Percentiles rank a stretch among this genome's conserved stretches.
Conservation (phyloP, 2,888 invertebrate species). For the Lymantria monacha region DNA sequence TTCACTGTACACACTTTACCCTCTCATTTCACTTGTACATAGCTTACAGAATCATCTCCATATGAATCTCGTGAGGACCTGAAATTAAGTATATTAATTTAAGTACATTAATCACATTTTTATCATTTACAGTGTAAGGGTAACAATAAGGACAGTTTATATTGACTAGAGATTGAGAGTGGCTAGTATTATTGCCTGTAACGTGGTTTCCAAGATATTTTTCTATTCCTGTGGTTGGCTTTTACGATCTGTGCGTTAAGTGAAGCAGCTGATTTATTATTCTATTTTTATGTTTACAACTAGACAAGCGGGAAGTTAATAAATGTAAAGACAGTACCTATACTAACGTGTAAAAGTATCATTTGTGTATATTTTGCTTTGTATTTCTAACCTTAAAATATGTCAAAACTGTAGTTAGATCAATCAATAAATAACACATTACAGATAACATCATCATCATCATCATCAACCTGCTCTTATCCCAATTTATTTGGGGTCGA, state of each 20-base stretch:
- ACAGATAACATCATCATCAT: no score
- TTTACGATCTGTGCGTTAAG: no score
- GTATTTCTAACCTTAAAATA: no score
- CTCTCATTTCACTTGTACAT: conserved; percentile 31
- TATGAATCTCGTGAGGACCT: conserved; percentile 21
- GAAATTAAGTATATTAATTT: not conserved
- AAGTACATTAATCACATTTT: not conserved
- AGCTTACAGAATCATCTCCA: conserved; percentile 36
- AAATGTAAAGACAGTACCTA: not conserved
- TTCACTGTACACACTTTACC: conserved; percentile 30
- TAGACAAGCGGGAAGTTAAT: no score
- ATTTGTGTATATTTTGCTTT: not conserved
- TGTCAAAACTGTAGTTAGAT: not conserved
- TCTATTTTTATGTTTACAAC: no score
- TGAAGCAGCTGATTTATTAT: no score
- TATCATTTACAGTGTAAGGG: not conserved
- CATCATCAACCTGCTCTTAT: no score
- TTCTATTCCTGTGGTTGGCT: no score
- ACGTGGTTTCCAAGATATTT: no score
- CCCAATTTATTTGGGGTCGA: no score
- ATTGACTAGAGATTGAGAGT: not conserved
- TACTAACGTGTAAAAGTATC: conserved; percentile 1
- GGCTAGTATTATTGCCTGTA: no score
- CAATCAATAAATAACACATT: not conserved
- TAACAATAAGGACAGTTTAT: not conserved